Base-by-base conservation (phyloP, 2,888 invertebrate genomes). In the Ichneumon xanthorius region DNA sequence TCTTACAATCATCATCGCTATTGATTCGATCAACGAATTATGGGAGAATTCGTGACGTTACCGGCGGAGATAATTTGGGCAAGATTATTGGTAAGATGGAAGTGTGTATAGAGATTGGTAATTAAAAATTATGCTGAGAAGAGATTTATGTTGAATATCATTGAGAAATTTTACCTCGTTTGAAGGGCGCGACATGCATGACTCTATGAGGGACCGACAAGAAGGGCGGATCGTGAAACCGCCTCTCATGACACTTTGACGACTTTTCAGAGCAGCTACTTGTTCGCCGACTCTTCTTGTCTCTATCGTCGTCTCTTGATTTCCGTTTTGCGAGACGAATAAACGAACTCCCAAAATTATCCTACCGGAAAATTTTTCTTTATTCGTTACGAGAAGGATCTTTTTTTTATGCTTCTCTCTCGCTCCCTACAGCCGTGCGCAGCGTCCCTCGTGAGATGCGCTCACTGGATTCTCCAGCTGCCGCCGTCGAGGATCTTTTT, bases 161-260 rank as follows among this genome's bases (percentile, higher is more conserved):
- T 65, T 11, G 55, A 65, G 26, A 48, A 85, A 40, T 11, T 89
- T 93, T 91, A 94, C 94, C 93, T 94, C 93, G 94, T 93, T 93
- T 92, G 91, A 92, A 92, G 91, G 94, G 92, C 92, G 92, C 93
- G 92, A 93, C 94, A 93, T 94, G 92, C 94, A 94, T 94, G 94
- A 93, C 94, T 94, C 92, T 92, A 90, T 89, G 89, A 92, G 91
- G 93, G 93, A 92, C 92, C 92, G 91, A 93, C 92, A 92, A 92
- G 90, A 93, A 93, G 93, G 92, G 93, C 94, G 94, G 94, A 93
- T 89, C 90, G 92, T 93, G 91, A 93, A 93, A 92, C 94, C 93
- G 93, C 93, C 93, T 93, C 93, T 94, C 94, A 94, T 94, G 94
- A 94, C 94, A 94, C 93, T 88, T 92, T 89, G 91, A 89, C 93